phyloP scores from a whole-genome alignment of 2,797 vertebrate species.

The Paguma larvata region DNA sequence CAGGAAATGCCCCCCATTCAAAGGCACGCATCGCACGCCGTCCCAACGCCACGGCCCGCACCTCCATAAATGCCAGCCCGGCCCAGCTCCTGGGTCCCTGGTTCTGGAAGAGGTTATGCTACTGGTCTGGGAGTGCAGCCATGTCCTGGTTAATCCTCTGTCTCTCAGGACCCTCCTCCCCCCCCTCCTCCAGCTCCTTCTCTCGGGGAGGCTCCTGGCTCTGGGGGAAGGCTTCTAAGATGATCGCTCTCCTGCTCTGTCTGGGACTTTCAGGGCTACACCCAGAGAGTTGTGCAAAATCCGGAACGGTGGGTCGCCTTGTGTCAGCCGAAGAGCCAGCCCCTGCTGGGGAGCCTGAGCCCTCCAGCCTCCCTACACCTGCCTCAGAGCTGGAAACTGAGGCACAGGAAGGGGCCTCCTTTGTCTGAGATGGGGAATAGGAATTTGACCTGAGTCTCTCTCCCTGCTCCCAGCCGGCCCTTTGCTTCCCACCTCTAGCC shows the following conservation, averaged over 20 bases:
- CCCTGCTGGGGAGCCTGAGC: background rate
- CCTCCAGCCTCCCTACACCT: background rate
- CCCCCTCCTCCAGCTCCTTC: no score
- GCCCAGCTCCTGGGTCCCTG: accelerated
- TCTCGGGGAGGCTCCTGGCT: background rate
- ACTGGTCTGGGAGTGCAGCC: no score
- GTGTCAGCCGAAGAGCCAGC: background rate
- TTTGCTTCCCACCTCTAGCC: accelerated
- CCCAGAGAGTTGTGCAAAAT: background rate
- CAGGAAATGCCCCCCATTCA: accelerated
- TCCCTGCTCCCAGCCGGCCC: background rate
- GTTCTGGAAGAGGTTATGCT: background rate
- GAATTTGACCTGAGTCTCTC: background rate
- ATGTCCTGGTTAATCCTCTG: background rate
- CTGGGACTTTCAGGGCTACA: background rate
- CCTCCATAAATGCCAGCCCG: background rate
- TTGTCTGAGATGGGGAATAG: background rate
- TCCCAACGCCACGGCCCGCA: accelerated
- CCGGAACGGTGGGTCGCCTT: background rate
- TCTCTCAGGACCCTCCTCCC: background rate
- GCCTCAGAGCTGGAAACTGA: background rate
- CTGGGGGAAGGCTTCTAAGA: background rate
- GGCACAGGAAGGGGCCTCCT: background rate
- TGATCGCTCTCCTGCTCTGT: background rate
- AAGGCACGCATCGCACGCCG: accelerated